Evolutionary conservation across 2,113 vertebrate genomes (phyloP), one percentile per base, ranked within the genome.

Genomic region (Chlamydotis undulata): DNA sequence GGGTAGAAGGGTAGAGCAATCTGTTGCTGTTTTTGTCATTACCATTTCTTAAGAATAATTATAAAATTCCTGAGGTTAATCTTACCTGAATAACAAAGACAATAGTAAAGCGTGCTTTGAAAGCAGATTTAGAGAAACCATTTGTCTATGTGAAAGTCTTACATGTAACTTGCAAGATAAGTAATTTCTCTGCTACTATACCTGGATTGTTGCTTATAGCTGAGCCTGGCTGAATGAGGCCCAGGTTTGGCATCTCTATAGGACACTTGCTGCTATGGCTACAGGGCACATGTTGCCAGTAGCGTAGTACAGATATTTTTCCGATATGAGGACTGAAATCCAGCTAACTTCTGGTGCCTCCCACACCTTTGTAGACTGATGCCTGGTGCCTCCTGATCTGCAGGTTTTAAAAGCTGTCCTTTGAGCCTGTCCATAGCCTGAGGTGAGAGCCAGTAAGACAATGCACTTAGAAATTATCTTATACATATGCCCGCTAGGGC

Each of bases 401-500:
- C 28, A 59, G 12, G 8, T 61, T 80, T 83, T 56, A 87, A 86
- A 80, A 69, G 3, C 9, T 87, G 43, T 28, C 18, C 55, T 93
- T 67, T 63, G 37, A 83, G 37, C 24, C 43, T 60, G 8, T 45
- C 56, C 28, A 22, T 39, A 45, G 41, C 5, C 25, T 9, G 2
- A 50, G 26, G 23, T 59, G 45, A 53, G 14, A 90, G 26, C 14
- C 17, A 41, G 59, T 22, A 41, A 74, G 28, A 59, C 0, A 0
- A 37, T 28, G 28, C 47, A 14, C 28, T 71, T 92, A 50, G 57
- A 83, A 73, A 90, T 53, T 3, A 31, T 73, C 49, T 83, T 77
- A 33, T 12, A 10, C 0, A 3, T 8, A 45, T 0, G 0, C 19
- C 9, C 8, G 60, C 69, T 26, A 50, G 17, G 23, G 21, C 14